Evolutionary conservation across 2,113 vertebrate genomes (phyloP).

Genomic region (Chloroceryle aenea): DNA sequence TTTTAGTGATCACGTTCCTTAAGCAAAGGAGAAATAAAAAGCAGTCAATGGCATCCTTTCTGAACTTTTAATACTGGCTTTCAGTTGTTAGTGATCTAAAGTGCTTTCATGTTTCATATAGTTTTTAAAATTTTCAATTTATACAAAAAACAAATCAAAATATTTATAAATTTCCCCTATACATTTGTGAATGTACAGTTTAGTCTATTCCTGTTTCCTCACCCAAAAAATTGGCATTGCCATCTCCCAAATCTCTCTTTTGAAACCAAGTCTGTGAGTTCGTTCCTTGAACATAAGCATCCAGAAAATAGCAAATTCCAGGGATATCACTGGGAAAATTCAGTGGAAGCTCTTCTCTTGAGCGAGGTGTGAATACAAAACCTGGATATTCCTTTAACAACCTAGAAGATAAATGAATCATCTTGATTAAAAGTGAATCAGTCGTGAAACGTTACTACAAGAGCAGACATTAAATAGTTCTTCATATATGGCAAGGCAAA

Average conservation of each 20-base stretch:
- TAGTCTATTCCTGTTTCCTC: constrained; percentile 78
- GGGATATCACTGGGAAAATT: constrained; percentile 95
- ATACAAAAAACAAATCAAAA: constrained; percentile 10
- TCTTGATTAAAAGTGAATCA: constrained; percentile 5
- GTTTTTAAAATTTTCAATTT: constrained; percentile 20
- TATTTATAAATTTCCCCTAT: constrained; percentile 13
- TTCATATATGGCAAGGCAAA: background rate
- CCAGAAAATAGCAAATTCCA: constrained; percentile 97
- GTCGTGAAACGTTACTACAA: background rate
- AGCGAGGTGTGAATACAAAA: constrained; percentile 92
- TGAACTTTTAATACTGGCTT: constrained; percentile 66
- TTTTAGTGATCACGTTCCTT: constrained; percentile 44
- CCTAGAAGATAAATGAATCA: constrained; percentile 78
- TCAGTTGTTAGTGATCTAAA: constrained; percentile 67
- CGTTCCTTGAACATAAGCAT: constrained; percentile 80
- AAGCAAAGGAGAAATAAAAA: constrained; percentile 50
- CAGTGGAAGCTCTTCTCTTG: constrained; percentile 93
- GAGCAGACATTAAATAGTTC: background rate
- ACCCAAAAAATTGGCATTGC: constrained; percentile 79
- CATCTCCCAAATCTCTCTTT: constrained; percentile 70
- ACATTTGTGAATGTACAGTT: background rate
- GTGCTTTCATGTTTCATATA: constrained; percentile 61
- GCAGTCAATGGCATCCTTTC: constrained; percentile 45
- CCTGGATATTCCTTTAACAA: constrained; percentile 90
- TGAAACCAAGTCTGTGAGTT: constrained; percentile 75